phyloP scores from a whole-genome alignment of 1,140 invertebrate species.

The Eupristina koningsbergeri region DNA sequence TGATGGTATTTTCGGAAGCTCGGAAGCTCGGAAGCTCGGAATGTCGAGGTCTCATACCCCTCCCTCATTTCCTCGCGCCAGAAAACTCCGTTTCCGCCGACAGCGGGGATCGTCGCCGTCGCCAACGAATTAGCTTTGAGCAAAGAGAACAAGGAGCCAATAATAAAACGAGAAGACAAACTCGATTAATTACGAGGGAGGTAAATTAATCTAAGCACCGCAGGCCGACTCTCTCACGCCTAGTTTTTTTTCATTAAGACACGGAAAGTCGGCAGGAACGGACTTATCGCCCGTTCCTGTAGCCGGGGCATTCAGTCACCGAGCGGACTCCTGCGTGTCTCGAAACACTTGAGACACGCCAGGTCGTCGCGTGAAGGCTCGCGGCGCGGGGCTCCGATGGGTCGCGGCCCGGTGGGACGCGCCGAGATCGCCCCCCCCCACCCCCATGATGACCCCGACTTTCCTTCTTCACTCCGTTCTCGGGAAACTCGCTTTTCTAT shows the following conservation, averaged over 20 bases:
- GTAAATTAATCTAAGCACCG: conserved; percentile 32
- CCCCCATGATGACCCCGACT: neutral
- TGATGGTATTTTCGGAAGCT: neutral
- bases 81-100: neutral
- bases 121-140: neutral
- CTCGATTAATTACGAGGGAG: conserved; percentile 40
- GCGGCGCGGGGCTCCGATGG: too few relatives aligned
- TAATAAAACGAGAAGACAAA: conserved; percentile 33
- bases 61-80: too few relatives aligned
- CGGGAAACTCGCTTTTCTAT: neutral
- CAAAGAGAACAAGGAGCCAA: neutral
- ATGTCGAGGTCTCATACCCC: neutral
- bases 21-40: neutral
- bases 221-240: neutral
- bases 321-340: neutral
- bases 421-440: too few relatives aligned
- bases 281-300: conserved; percentile 32
- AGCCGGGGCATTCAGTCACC: conserved; percentile 23
- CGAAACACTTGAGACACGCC: conserved; percentile 18
- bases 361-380: neutral
- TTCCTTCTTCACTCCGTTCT: neutral
- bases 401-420: neutral
- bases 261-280: neutral
- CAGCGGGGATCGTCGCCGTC: neutral
- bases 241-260: conserved; percentile 50